phyloP scores from a whole-genome alignment of 2,888 invertebrate genomes.

The Hypsopygia costalis region DNA sequence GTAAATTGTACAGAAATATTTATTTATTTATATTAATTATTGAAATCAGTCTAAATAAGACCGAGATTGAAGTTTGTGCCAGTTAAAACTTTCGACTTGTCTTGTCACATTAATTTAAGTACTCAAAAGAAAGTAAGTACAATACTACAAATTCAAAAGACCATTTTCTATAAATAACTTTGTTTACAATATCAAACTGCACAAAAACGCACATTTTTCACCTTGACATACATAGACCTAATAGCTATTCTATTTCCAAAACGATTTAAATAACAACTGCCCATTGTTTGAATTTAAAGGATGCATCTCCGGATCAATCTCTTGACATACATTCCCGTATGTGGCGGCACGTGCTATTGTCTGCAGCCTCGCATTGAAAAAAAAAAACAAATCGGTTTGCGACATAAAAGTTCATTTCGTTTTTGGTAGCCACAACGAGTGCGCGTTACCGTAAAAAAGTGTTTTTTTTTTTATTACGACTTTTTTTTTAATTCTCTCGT shows the following conservation, averaged over 20 bases:
- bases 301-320: conserved; percentile 59
- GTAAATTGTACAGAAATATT: too few relatives aligned
- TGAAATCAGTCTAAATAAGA: too few relatives aligned
- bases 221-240: conserved; percentile 24
- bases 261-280: conserved; percentile 23
- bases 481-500: too few relatives aligned
- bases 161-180: conserved; percentile 5
- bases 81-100: not conserved
- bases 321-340: conserved; percentile 61
- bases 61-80: too few relatives aligned
- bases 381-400: conserved; percentile 57
- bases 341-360: conserved; percentile 49
- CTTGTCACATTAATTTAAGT: not conserved
- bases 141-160: not conserved
- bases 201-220: conserved; percentile 22
- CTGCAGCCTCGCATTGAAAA: conserved; percentile 30
- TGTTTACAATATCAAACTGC: conserved; percentile 10
- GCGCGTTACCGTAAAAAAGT: conserved; percentile 31
- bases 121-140: not conserved
- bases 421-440: conserved; percentile 42
- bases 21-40: too few relatives aligned
- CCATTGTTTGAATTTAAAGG: conserved; percentile 34
- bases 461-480: too few relatives aligned
- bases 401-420: conserved; percentile 53
- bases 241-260: conserved; percentile 18